These are phyloP conservation scores for Diadophis punctatus DNA, from an alignment of 2,113 vertebrate genomes.

Conservation along the genomic window DNA sequence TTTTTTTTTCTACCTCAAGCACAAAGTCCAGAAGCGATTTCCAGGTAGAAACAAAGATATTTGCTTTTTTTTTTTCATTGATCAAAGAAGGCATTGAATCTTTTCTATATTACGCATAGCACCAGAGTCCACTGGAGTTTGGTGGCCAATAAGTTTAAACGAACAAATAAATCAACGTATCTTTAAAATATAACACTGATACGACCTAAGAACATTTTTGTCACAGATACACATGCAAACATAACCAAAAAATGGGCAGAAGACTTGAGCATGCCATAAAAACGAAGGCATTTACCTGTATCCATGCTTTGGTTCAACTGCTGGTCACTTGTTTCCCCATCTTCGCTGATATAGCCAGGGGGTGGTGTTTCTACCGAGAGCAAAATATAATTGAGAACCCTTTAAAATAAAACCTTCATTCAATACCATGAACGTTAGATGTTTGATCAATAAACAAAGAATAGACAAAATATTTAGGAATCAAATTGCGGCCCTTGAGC, in stretches of 20 bases:
- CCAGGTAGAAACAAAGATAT: too few relatives aligned
- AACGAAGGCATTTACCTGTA: conserved; percentile 75
- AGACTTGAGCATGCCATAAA: not conserved
- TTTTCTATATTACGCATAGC: not conserved
- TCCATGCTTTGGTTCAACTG: conserved; percentile 99
- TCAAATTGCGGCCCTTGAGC: not conserved
- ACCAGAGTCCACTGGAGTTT: not conserved
- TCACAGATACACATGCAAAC: not conserved
- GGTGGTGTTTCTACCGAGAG: conserved; percentile 87
- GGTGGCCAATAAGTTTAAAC: not conserved
- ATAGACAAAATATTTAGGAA: not conserved
- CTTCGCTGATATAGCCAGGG: conserved; percentile 98
- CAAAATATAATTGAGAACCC: not conserved
- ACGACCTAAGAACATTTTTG: not conserved
- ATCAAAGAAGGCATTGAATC: not conserved
- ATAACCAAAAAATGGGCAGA: not conserved
- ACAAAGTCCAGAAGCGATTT: too few relatives aligned
- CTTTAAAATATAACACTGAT: not conserved
- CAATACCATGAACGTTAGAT: not conserved
- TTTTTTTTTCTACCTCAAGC: too few relatives aligned
- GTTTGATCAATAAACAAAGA: not conserved
- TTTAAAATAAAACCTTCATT: not conserved
- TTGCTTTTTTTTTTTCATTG: too few relatives aligned
- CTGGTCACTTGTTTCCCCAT: conserved; percentile 96
- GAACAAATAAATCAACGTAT: not conserved